Evolutionary conservation across 2,888 invertebrate genomes (phyloP), one percentile per base, ranked within the genome.

Genomic region (Hedya salicella): DNA sequence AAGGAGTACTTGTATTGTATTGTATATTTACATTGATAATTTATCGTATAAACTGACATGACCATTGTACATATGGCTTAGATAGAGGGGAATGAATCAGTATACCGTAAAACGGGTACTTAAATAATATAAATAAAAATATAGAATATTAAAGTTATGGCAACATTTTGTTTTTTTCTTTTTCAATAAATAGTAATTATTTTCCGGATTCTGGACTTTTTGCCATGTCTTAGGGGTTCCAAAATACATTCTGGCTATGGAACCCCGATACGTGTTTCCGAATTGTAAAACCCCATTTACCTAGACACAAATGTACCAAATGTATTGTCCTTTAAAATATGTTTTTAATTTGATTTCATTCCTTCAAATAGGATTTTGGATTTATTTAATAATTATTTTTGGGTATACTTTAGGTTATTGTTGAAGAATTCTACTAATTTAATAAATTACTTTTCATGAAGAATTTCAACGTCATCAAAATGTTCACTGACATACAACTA

Each of bases 381-480:
- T 25, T 25, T 25, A 25, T 6, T 25, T 25, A 25, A 6, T 4
- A 25, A 25, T 3, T 25, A 25, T 3, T 25, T 25, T 25, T 25
- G 3, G 25, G 6, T 25, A 25, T 25, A 6, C 25, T 25, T 25
- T 25, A 25, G 14, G 8, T 17, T 2, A 8, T 3, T 49, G 21
- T n/a, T n/a, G 5, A 21, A 25, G 6, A 0, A 25, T 49, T 49
- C n/a, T 5, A n/a, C n/a, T 49, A 13, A 4, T 13, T 8, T 25
- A 3, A 3, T 13, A 49, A n/a, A 11, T 16, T 16, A 14, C 16
- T 11, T 30, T 16, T 17, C 5, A 30, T 42, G 4, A 1, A 36
- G 1, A 17, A 39, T 48, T 30, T 25, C 52, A 46, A 66, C 60
- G 60, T 66, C 60, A 66, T 30, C 60, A 60, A 40, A 16, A 17